Evolutionary conservation across 2,888 invertebrate species (phyloP).

Genomic region (Antheraea assamensis): DNA sequence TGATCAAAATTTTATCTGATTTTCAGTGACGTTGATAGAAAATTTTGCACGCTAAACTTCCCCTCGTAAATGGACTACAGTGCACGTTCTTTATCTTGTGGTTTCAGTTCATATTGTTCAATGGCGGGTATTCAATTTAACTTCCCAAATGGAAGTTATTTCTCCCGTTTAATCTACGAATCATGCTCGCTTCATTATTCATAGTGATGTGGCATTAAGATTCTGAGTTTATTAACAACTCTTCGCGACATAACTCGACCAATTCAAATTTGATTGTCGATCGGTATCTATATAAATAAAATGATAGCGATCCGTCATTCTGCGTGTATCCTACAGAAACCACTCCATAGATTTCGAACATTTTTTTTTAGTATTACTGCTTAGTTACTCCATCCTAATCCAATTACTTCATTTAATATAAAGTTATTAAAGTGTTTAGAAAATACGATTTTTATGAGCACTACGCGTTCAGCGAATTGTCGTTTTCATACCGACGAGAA

Average conservation of each 20-base stretch:
- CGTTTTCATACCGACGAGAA: no score
- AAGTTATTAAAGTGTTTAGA: no score
- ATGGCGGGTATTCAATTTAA: constrained; percentile 25
- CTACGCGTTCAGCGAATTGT: no score
- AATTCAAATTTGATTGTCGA: neutral
- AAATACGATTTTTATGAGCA: no score
- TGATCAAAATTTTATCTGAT: neutral
- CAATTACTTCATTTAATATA: no score
- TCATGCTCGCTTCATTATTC: constrained; percentile 49
- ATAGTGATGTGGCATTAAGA: constrained; percentile 33
- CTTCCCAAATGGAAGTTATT: constrained; percentile 31
- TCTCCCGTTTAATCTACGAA: constrained; percentile 49
- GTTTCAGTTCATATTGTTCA: neutral
- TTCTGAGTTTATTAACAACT: neutral
- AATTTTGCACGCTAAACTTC: neutral
- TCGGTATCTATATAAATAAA: no score
- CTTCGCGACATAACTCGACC: neutral
- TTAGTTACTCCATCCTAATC: no score
- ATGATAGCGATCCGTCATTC: no score
- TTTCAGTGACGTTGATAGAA: neutral
- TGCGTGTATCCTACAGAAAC: no score
- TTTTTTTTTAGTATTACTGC: no score
- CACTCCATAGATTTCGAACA: no score
- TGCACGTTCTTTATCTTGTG: neutral
- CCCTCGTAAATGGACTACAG: neutral